Evolutionary conservation across 2,888 invertebrate genomes (phyloP).

Genomic region (Coleophora deauratella): DNA sequence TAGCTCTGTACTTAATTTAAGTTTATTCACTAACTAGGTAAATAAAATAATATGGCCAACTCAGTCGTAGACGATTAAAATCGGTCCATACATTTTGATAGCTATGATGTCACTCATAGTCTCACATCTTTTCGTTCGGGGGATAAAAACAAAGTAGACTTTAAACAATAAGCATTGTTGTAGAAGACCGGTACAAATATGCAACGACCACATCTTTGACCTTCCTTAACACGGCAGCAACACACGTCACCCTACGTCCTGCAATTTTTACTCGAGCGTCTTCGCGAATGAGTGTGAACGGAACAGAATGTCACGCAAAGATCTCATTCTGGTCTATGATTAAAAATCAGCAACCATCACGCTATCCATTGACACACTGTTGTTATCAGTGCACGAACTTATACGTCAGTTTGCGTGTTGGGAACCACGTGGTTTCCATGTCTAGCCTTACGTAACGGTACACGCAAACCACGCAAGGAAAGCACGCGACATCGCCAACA

Average conservation of each 20-base stretch:
- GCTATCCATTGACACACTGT: conserved; percentile 64
- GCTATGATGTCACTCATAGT: no score
- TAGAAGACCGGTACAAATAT: conserved; percentile 1
- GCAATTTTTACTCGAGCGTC: conserved; percentile 17
- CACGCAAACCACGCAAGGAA: conserved; percentile 42
- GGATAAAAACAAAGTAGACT: no score
- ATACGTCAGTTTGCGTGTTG: conserved; percentile 54
- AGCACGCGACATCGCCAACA: conserved; percentile 40
- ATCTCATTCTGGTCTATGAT: conserved; percentile 47
- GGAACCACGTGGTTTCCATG: conserved; percentile 43
- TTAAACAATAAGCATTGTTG: no score
- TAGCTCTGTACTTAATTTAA: no score
- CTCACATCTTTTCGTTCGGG: no score
- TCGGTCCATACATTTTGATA: no score
- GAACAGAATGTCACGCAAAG: conserved; percentile 38
- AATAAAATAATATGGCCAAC: no score
- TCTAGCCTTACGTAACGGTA: conserved; percentile 32
- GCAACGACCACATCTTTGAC: conserved; percentile 18
- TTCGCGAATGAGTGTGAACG: conserved; percentile 12
- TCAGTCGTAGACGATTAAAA: no score
- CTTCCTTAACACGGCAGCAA: conserved; percentile 30
- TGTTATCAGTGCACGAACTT: conserved; percentile 20
- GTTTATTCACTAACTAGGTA: no score
- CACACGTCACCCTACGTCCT: conserved; percentile 12
- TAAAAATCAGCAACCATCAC: conserved; percentile 56